Conservation (phyloP, 2,888 invertebrate genomes). For the Cancer borealis region DNA sequence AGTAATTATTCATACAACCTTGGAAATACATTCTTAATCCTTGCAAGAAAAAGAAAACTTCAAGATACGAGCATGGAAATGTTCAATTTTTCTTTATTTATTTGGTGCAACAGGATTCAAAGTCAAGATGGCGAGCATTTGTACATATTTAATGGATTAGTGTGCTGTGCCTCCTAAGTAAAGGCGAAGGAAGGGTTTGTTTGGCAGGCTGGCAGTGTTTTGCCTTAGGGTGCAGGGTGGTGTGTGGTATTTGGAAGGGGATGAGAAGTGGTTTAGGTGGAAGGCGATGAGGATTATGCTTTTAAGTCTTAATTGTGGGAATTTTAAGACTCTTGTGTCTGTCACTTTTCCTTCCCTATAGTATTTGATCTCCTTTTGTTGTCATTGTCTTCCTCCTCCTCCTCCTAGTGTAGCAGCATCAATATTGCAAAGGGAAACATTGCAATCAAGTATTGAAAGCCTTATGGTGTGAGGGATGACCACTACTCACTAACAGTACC, state of each 20-base stretch:
- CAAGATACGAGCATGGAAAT: not conserved
- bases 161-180: not conserved
- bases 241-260: not conserved
- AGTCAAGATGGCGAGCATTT: not conserved
- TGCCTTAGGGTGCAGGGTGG: not conserved
- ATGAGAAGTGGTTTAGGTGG: not conserved
- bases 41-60: not conserved
- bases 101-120: not conserved
- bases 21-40: not conserved
- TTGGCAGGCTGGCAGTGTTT: not conserved
- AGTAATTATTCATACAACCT: not conserved
- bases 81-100: not conserved
- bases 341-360: not conserved
- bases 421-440: not conserved
- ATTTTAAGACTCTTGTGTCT: conserved; percentile 9
- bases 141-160: not conserved
- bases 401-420: not conserved
- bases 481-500: not conserved
- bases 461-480: not conserved
- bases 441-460: not conserved
- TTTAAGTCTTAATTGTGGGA: not conserved
- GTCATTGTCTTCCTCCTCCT: not conserved
- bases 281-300: conserved; percentile 8
- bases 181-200: not conserved
- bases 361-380: not conserved